Percentiles rank a stretch among this genome's conserved stretches.
These are phyloP conservation scores for Lagopus leucura DNA, from an alignment of 2,113 vertebrate genomes.

Conservation along the genomic window DNA sequence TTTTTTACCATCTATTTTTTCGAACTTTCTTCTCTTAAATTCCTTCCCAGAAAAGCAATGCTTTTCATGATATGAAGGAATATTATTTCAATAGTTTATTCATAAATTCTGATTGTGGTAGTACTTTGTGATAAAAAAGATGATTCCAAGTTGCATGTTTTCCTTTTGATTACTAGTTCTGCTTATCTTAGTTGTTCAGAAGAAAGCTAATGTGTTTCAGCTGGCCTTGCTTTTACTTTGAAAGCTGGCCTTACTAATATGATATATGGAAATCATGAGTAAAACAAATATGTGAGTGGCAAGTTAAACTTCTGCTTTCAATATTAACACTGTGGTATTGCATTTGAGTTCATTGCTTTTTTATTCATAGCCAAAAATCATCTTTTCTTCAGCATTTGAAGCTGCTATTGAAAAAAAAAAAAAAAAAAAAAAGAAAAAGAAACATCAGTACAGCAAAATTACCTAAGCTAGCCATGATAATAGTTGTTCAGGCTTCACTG, in stretches of 20 bases:
- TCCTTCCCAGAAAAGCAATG: neutral
- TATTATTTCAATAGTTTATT: neutral
- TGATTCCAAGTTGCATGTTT: neutral
- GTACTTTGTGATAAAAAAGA: neutral
- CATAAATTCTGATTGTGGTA: neutral
- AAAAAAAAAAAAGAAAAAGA: no score
- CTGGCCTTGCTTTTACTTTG: neutral
- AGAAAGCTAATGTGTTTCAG: neutral
- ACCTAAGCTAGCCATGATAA: neutral
- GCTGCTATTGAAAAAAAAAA: neutral
- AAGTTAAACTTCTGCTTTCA: conserved; percentile 3
- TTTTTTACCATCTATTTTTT: neutral
- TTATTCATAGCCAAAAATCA: neutral
- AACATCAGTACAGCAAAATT: neutral
- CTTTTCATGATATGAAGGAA: neutral
- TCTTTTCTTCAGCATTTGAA: neutral
- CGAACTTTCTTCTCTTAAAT: neutral
- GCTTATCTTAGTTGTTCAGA: neutral
- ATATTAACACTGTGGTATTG: neutral
- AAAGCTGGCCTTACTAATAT: neutral
- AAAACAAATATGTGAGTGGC: neutral
- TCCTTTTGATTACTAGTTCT: neutral
- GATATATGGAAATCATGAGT: neutral
- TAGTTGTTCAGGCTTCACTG: neutral
- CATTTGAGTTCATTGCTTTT: neutral